Percentiles rank a stretch among this genome's conserved stretches.
Evolutionary conservation across 2,797 vertebrate genomes (phyloP).

Genomic region (Cossypha heuglini): DNA sequence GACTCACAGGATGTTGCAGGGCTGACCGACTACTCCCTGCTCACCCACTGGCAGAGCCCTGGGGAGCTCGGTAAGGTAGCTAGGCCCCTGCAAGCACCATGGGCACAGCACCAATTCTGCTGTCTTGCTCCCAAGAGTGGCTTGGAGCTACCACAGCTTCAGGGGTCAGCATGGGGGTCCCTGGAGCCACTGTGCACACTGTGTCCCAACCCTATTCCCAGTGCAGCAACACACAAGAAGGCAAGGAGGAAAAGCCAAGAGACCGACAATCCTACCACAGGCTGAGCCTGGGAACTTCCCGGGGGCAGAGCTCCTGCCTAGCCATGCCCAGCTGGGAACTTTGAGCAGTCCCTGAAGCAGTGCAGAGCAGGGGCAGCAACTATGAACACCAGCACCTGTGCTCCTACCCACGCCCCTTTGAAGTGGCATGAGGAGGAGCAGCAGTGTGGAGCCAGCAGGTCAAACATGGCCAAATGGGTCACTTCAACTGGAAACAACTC

Average conservation of each 20-base stretch:
- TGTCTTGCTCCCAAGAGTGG: not conserved
- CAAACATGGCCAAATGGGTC: not conserved
- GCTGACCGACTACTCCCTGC: not conserved
- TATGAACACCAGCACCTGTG: not conserved
- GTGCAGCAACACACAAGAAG: not conserved
- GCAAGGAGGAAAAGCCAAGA: not conserved
- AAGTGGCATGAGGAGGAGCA: rapidly evolving
- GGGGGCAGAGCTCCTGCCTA: not conserved
- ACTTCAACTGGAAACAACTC: not conserved
- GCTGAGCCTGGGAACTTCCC: not conserved
- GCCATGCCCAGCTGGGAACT: not conserved
- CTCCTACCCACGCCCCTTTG: not conserved
- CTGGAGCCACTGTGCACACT: rapidly evolving
- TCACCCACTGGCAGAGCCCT: not conserved
- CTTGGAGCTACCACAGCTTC: not conserved
- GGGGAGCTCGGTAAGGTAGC: not conserved
- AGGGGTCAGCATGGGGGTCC: rapidly evolving
- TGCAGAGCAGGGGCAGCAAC: not conserved
- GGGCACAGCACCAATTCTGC: rapidly evolving
- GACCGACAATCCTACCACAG: not conserved
- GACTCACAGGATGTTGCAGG: rapidly evolving
- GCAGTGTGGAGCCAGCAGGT: rapidly evolving
- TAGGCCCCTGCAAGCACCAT: not conserved
- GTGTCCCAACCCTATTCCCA: not conserved
- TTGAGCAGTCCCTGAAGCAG: not conserved